phyloP scores from a whole-genome alignment of 2,797 vertebrate species.

The Notolabrus celidotus region DNA sequence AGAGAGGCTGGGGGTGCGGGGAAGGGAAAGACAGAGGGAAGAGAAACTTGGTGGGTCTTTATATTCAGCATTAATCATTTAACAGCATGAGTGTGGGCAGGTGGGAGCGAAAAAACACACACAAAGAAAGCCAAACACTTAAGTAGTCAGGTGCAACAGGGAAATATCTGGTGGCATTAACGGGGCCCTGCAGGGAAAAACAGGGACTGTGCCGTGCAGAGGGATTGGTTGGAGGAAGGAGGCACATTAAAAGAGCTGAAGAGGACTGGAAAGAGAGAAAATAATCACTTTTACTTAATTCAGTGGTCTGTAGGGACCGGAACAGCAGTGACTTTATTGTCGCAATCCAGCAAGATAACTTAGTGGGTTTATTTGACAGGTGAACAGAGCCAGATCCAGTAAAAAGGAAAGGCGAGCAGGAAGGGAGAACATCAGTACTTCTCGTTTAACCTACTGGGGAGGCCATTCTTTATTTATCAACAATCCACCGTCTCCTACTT shows the following conservation, averaged over 20 bases:
- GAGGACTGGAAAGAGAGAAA: slow-evolving; percentile 28
- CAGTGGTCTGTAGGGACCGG: slow-evolving; percentile 39
- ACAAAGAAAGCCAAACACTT: slow-evolving; percentile 55
- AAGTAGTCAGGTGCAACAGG: slow-evolving; percentile 59
- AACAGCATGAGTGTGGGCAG: slow-evolving; percentile 49
- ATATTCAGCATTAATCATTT: slow-evolving; percentile 72
- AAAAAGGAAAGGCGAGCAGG: slow-evolving; percentile 24
- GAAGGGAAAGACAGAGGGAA: slow-evolving; percentile 8
- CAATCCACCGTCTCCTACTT: slow-evolving; percentile 5
- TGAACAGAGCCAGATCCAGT: slow-evolving; percentile 26
- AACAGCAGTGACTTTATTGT: slow-evolving; percentile 53
- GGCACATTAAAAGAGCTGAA: slow-evolving; percentile 32
- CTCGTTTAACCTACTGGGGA: slow-evolving; percentile 31
- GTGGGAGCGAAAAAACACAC: slow-evolving; percentile 31
- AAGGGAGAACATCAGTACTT: slow-evolving; percentile 31
- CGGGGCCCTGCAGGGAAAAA: slow-evolving; percentile 45
- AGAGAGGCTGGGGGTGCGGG: slow-evolving; percentile 9
- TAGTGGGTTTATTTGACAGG: slow-evolving; percentile 55
- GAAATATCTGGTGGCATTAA: slow-evolving; percentile 62
- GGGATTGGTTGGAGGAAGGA: slow-evolving; percentile 31
- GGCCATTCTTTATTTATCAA: slow-evolving; percentile 46
- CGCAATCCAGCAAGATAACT: slow-evolving; percentile 55
- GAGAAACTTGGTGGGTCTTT: slow-evolving; percentile 45
- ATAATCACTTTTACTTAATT: slow-evolving; percentile 61
- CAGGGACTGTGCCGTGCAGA: slow-evolving; percentile 14